Conservation (phyloP, 1,140 invertebrate genomes). For the Solen grandis region DNA sequence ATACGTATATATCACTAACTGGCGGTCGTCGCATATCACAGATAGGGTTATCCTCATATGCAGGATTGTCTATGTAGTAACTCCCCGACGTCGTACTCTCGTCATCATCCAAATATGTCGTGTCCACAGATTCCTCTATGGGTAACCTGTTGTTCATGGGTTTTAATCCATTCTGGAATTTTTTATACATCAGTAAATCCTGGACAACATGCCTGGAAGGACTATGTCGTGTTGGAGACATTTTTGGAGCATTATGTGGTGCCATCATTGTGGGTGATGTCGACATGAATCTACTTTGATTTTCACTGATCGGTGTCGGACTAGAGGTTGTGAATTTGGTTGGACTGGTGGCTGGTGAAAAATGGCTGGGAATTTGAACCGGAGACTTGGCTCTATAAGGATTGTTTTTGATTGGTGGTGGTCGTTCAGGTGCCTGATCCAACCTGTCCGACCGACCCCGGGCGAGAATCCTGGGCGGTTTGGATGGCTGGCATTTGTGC, state of each 20-base stretch:
- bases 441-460: slow-evolving; percentile 6
- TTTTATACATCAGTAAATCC: slow-evolving; percentile 56
- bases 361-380: not conserved
- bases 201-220: slow-evolving; percentile 48
- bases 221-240: slow-evolving; percentile 23
- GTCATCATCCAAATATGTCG: slow-evolving; percentile 43
- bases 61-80: slow-evolving; percentile 51
- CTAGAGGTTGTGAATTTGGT: slow-evolving; percentile 34
- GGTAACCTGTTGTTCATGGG: slow-evolving; percentile 7
- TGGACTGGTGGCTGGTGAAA: slow-evolving; percentile 41
- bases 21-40: slow-evolving; percentile 21
- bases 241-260: slow-evolving; percentile 7
- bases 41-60: not conserved
- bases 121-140: slow-evolving; percentile 44
- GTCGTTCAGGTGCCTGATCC: slow-evolving; percentile 36
- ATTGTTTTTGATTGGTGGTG: slow-evolving; percentile 43
- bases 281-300: slow-evolving; percentile 25
- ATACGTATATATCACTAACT: slow-evolving; percentile 48
- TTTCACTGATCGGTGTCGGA: slow-evolving; percentile 38
- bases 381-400: slow-evolving; percentile 47
- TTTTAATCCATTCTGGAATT: slow-evolving; percentile 45
- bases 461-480: slow-evolving; percentile 35
- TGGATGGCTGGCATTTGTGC: slow-evolving; percentile 25
- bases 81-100: slow-evolving; percentile 33
- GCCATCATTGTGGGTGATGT: slow-evolving; percentile 22